These are phyloP conservation scores for Arrhamphus sclerolepis DNA, from an alignment of 2,797 vertebrate genomes.

Conservation along the genomic window DNA sequence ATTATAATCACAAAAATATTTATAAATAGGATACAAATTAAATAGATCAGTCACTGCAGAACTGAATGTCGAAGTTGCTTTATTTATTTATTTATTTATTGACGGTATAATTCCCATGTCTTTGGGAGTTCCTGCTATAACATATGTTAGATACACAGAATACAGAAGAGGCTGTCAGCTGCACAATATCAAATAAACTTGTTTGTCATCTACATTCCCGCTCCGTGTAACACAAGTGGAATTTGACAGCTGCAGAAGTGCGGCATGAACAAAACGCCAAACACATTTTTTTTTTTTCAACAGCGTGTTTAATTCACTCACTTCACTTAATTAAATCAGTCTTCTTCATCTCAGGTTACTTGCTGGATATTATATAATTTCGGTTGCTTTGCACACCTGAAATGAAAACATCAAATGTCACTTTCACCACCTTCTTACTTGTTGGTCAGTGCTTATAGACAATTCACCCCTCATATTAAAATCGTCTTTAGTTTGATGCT, in stretches of 20 bases:
- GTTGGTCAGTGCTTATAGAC: too few relatives aligned
- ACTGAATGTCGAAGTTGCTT: too few relatives aligned
- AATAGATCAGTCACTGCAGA: too few relatives aligned
- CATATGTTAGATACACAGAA: constrained; percentile 16
- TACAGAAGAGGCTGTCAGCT: constrained; percentile 14
- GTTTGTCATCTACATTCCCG: constrained; percentile 30
- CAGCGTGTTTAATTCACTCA: constrained; percentile 26
- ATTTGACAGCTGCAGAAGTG: constrained; percentile 42
- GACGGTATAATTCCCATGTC: neutral
- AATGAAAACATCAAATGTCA: constrained; percentile 3
- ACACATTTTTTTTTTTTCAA: neutral
- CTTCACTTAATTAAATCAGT: constrained; percentile 30
- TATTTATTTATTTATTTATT: neutral
- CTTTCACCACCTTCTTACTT: neutral
- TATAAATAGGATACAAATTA: too few relatives aligned
- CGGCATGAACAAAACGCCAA: constrained; percentile 6
- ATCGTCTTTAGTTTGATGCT: too few relatives aligned
- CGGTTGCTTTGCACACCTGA: constrained; percentile 47
- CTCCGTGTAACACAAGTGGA: constrained; percentile 24
- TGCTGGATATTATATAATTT: constrained; percentile 30
- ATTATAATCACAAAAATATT: too few relatives aligned
- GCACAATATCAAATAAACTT: constrained; percentile 29
- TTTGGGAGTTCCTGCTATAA: neutral
- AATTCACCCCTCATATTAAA: too few relatives aligned
- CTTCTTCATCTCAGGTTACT: constrained; percentile 24